Evolutionary conservation across 30 jellyfish, hydroid and myxozoan genomes (phyloP).

Genomic region (Rhopilema esculentum): DNA sequence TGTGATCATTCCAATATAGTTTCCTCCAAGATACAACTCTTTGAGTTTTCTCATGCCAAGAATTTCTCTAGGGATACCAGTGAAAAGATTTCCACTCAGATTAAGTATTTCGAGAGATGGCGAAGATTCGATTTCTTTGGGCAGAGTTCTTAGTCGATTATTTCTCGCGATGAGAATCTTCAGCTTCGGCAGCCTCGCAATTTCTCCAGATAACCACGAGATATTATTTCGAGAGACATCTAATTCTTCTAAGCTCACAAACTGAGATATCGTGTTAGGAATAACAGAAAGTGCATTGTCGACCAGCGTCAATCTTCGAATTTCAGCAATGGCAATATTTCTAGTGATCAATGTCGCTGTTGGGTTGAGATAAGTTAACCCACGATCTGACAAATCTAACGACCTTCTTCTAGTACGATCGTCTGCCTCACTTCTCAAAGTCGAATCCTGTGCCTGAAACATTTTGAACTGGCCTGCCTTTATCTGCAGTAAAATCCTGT

Average conservation of each 20-base stretch:
- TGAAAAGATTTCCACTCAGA: conserved; percentile 87
- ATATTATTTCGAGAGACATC: conserved; percentile 91
- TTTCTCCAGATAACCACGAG: conserved; percentile 96
- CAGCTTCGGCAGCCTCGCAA: conserved; percentile 63
- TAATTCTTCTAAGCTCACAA: conserved; percentile 77
- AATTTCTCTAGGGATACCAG: conserved; percentile 79
- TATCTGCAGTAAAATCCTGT: background rate
- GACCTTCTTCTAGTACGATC: conserved; percentile 7
- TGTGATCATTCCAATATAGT: conserved; percentile 60
- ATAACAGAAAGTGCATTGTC: conserved; percentile 83
- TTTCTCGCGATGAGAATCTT: conserved; percentile 79
- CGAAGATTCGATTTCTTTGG: conserved; percentile 82
- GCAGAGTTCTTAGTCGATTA: conserved; percentile 78
- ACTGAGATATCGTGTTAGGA: conserved; percentile 78
- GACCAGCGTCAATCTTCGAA: conserved; percentile 67
- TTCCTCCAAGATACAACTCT: conserved; percentile 97
- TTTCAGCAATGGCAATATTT: conserved; percentile 47
- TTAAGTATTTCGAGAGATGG: conserved; percentile 71
- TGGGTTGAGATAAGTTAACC: conserved; percentile 70
- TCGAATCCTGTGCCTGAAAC: background rate
- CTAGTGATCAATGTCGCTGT: conserved; percentile 36
- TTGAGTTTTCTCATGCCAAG: conserved; percentile 62
- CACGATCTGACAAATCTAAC: conserved; percentile 72
- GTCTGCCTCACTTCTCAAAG: conserved; percentile 15
- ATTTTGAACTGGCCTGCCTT: background rate